These are phyloP conservation scores for Crypturellus undulatus DNA, from an alignment of 2,113 vertebrate genomes.

Conservation along the genomic window DNA sequence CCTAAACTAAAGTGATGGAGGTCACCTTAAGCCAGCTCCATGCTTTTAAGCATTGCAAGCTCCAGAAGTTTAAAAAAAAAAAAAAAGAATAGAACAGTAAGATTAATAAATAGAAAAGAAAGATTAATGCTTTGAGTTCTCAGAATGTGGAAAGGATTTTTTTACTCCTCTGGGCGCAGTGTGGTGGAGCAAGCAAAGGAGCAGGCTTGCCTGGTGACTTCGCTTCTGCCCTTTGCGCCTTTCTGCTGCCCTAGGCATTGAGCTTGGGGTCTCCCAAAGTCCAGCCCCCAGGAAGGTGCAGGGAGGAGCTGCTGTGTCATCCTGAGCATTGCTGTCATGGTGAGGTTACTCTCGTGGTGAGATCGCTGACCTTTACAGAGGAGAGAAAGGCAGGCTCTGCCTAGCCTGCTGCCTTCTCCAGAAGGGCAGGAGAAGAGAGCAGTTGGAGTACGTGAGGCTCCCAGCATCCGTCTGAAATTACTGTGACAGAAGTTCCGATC, in stretches of 20 bases:
- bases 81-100: background rate
- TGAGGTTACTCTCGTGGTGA: background rate
- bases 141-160: background rate
- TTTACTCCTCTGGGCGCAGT: background rate
- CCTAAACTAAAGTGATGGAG: background rate
- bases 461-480: background rate
- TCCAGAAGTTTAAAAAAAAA: background rate
- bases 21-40: background rate
- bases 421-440: background rate
- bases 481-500: background rate
- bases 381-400: background rate
- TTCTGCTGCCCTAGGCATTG: no score
- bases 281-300: background rate
- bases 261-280: background rate
- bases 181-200: background rate
- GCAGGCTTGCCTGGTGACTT: background rate
- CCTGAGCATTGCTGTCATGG: accelerated
- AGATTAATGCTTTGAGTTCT: background rate
- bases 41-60: background rate
- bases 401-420: background rate
- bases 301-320: background rate
- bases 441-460: background rate
- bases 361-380: background rate
- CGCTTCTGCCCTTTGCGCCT: background rate
- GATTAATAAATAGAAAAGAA: background rate